These are phyloP conservation scores for Anagrus nilaparvatae DNA, from an alignment of 1,140 invertebrate species.

Conservation along the genomic window DNA sequence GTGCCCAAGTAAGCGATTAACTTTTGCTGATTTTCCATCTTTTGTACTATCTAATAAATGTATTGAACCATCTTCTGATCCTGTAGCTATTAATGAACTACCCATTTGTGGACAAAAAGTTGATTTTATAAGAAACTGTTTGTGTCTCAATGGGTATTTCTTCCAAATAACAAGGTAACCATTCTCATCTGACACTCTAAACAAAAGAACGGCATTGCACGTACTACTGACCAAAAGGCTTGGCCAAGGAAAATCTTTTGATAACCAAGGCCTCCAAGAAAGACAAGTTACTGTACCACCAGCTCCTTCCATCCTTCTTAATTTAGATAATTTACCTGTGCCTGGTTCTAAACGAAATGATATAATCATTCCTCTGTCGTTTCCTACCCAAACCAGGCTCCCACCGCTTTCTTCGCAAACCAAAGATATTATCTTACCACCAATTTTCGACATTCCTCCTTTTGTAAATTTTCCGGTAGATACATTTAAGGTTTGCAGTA, in stretches of 20 bases:
- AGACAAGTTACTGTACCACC: conserved; percentile 63
- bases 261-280: conserved; percentile 73
- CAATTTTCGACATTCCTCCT: conserved; percentile 63
- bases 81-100: conserved; percentile 54
- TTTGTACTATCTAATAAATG: conserved; percentile 75
- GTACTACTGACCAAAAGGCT: conserved; percentile 69
- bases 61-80: conserved; percentile 77
- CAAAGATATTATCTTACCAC: conserved; percentile 62
- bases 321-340: conserved; percentile 61
- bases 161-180: conserved; percentile 32
- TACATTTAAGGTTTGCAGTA: conserved; percentile 72
- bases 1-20: conserved; percentile 80
- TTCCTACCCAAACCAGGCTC: conserved; percentile 68
- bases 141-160: conserved; percentile 45
- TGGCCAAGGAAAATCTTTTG: conserved; percentile 63
- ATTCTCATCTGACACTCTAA: conserved; percentile 30
- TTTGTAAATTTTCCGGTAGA: conserved; percentile 75
- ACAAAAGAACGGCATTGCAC: conserved; percentile 62
- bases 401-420: conserved; percentile 66
- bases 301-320: conserved; percentile 50
- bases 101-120: conserved; percentile 67
- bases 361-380: conserved; percentile 56
- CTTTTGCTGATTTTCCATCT: conserved; percentile 55
- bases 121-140: conserved; percentile 48
- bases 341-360: conserved; percentile 48